phyloP scores from a whole-genome alignment of 1,140 invertebrate genomes.

The Pachypsylla venusta region DNA sequence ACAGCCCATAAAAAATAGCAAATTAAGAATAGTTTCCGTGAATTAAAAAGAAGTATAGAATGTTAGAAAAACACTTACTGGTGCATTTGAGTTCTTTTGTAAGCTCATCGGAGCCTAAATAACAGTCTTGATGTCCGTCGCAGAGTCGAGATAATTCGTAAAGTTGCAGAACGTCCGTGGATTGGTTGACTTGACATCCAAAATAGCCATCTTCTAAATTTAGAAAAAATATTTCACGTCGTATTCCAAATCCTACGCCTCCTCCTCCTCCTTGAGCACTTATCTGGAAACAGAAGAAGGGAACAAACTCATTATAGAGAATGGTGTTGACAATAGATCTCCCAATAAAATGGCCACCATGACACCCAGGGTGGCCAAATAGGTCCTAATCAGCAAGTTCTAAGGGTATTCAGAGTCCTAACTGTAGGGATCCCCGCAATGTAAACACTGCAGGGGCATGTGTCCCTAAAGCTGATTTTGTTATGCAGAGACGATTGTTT shows the following conservation, averaged over 20 bases:
- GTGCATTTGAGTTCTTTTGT: conserved; percentile 81
- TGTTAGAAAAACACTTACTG: conserved; percentile 43
- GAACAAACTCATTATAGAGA: too few species aligned
- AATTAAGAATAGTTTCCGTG: too few species aligned
- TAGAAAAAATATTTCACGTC: conserved; percentile 86
- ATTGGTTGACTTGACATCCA: conserved; percentile 92
- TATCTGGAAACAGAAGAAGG: background rate
- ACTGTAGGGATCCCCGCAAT: too few species aligned
- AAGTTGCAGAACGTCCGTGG: conserved; percentile 81
- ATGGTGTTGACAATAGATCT: too few species aligned
- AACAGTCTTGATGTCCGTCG: conserved; percentile 79
- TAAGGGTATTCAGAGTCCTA: too few species aligned
- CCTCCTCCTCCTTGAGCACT: conserved; percentile 39
- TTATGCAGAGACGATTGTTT: too few species aligned
- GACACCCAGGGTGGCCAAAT: too few species aligned
- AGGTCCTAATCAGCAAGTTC: too few species aligned
- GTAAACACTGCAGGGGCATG: too few species aligned
- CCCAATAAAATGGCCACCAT: too few species aligned
- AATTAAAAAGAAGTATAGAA: conserved; percentile 9
- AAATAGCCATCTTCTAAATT: conserved; percentile 94
- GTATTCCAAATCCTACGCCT: conserved; percentile 58
- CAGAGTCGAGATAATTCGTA: conserved; percentile 89
- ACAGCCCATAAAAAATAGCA: too few species aligned
- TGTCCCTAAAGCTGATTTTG: too few species aligned
- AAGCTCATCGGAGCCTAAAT: conserved; percentile 77